A percentile compares a stretch with the other conserved stretches of the same genome.
Conservation (phyloP, 2,888 invertebrate genomes). For the Ctena decussata region DNA sequence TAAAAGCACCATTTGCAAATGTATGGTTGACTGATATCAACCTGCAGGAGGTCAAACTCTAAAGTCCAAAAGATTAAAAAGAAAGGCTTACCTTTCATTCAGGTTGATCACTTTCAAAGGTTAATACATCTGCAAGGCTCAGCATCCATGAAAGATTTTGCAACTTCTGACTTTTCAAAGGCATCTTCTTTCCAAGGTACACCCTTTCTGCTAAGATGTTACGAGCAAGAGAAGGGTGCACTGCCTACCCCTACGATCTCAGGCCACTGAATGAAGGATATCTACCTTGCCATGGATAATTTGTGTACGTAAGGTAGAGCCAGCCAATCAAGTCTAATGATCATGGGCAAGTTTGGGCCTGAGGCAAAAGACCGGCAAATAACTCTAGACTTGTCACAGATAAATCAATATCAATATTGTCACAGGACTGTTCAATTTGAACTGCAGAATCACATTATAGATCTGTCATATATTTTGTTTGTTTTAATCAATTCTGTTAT, state of each 20-base stretch:
- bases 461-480: too few species aligned
- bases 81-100: not conserved
- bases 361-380: conserved; percentile 67
- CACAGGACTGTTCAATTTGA: not conserved
- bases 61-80: not conserved
- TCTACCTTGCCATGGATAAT: conserved; percentile 63
- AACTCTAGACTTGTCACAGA: conserved; percentile 19
- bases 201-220: conserved; percentile 64
- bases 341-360: conserved; percentile 52
- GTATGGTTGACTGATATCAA: conserved; percentile 10
- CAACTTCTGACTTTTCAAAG: conserved; percentile 47
- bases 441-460: too few species aligned
- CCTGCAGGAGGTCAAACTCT: not conserved
- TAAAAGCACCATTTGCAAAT: not conserved
- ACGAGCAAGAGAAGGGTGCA: conserved; percentile 58
- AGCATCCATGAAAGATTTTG: conserved; percentile 66
- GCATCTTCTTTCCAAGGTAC: conserved; percentile 38
- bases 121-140: conserved; percentile 54
- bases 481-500: too few species aligned
- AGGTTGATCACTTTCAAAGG: not conserved
- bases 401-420: not conserved
- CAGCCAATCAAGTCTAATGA: conserved; percentile 56
- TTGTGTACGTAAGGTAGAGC: conserved; percentile 46
- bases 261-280: conserved; percentile 61
- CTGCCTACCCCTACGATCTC: conserved; percentile 47